Conservation (phyloP, 2,113 vertebrate species). For the pig (Sus scrofa) region DNA sequence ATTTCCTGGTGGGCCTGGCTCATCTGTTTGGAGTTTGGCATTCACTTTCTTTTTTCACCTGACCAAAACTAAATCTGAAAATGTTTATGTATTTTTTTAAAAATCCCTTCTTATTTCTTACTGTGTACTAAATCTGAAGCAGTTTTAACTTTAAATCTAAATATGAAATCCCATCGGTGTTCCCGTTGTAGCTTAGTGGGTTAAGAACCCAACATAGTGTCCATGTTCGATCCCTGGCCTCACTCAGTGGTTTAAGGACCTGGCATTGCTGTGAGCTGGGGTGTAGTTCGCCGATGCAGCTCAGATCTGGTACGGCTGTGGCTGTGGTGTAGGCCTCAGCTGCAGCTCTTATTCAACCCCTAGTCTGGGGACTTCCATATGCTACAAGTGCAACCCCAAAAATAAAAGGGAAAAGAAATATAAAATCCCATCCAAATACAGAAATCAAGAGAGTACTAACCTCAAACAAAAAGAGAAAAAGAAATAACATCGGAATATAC, state of each 20-base stretch:
- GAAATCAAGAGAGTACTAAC: neutral
- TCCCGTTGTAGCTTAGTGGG: too few relatives aligned
- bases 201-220: too few relatives aligned
- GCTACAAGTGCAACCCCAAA: too few relatives aligned
- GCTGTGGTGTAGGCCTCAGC: too few relatives aligned
- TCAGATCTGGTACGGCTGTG: too few relatives aligned
- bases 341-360: too few relatives aligned
- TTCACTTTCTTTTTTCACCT: neutral
- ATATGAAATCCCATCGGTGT: neutral
- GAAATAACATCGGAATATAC: neutral
- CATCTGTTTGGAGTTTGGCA: neutral
- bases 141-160: neutral
- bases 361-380: too few relatives aligned
- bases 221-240: too few relatives aligned
- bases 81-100: neutral
- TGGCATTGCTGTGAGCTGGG: too few relatives aligned
- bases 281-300: too few relatives aligned
- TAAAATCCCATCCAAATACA: neutral
- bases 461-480: neutral
- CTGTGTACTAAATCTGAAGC: neutral
- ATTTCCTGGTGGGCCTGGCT: neutral
- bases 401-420: neutral
- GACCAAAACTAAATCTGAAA: neutral
- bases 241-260: too few relatives aligned
- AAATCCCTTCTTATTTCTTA: neutral